Evolutionary conservation across 2,888 invertebrate genomes (phyloP).

Genomic region (Peribatodes rhomboidaria): DNA sequence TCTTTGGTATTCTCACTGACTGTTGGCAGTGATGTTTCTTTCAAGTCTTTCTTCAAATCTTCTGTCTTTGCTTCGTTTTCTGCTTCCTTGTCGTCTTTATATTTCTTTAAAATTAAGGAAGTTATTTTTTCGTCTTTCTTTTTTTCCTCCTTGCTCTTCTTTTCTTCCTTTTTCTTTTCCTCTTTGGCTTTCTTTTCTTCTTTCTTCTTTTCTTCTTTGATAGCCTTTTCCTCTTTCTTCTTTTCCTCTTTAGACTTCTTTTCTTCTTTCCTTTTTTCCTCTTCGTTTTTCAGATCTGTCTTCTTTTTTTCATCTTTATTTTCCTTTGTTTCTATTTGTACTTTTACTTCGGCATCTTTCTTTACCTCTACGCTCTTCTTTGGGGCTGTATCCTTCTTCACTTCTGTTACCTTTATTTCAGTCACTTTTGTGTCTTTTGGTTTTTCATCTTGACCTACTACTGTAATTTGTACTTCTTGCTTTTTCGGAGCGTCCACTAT

Average conservation of each 20-base stretch:
- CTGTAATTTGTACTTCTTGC: constrained; percentile 22
- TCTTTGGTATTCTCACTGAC: constrained; percentile 52
- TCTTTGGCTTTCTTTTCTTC: constrained; percentile 19
- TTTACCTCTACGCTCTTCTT: constrained; percentile 1
- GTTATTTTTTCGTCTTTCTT: constrained; percentile 6
- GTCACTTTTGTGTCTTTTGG: constrained; percentile 2
- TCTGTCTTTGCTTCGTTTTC: constrained; percentile 8
- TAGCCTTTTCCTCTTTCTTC: constrained; percentile 17
- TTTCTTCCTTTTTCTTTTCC: constrained; percentile 26
- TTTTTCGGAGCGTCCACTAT: constrained; percentile 22
- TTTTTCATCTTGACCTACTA: constrained; percentile 7
- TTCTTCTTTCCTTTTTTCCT: constrained; percentile 29
- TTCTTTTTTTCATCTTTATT: constrained; percentile 9
- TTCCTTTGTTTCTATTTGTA: constrained; percentile 13
- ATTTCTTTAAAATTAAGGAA: constrained; percentile 9
- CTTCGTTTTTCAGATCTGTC: constrained; percentile 8
- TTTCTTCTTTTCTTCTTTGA: constrained; percentile 20
- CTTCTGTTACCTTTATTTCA: neutral
- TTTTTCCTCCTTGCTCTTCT: neutral
- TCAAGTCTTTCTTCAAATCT: constrained; percentile 31
- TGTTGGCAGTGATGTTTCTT: constrained; percentile 44
- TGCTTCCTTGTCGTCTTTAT: constrained; percentile 13
- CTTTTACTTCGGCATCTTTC: constrained; percentile 13
- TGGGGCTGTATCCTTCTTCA: neutral
- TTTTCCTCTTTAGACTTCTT: constrained; percentile 18